A percentile compares a stretch with the other conserved stretches of the same genome.
phyloP scores from a whole-genome alignment of 2,888 invertebrate species.

The Drosophila nr. fundita region DNA sequence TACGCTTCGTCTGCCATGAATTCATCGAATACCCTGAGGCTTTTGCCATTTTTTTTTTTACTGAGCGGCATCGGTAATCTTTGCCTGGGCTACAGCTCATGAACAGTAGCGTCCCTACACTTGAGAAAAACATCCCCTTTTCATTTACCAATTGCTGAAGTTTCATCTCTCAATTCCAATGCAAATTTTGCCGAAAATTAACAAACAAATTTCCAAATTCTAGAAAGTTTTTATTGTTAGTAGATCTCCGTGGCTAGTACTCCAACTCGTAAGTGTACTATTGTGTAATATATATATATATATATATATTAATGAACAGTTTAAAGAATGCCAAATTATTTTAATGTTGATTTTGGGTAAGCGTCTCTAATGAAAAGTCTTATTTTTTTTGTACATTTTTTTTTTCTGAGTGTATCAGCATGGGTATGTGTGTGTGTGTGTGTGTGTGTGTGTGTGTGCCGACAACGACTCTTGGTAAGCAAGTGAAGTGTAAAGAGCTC shows the following conservation, averaged over 20 bases:
- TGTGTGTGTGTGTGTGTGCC: slow-evolving; percentile 38
- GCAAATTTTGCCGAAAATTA: neutral
- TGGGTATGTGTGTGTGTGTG: slow-evolving; percentile 15
- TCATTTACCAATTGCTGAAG: neutral
- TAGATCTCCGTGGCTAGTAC: neutral
- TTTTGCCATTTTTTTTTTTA: slow-evolving; percentile 56
- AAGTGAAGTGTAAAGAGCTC: slow-evolving; percentile 84
- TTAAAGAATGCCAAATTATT: neutral
- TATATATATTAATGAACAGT: neutral
- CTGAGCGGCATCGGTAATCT: slow-evolving; percentile 71
- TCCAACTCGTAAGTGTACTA: neutral
- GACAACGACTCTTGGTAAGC: slow-evolving; percentile 79
- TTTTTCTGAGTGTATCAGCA: neutral
- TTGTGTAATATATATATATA: neutral
- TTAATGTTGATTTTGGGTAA: too few species aligned
- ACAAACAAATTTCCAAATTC: neutral
- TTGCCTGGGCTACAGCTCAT: slow-evolving; percentile 49
- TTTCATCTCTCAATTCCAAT: neutral
- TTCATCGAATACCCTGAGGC: slow-evolving; percentile 80
- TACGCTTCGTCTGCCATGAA: slow-evolving; percentile 48
- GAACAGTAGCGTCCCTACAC: slow-evolving; percentile 50
- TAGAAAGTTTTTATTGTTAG: neutral
- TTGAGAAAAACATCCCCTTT: neutral
- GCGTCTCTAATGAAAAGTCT: neutral
- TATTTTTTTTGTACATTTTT: neutral